Evolutionary conservation across 2,113 vertebrate species (phyloP).

Genomic region (Psittacus erithacus): DNA sequence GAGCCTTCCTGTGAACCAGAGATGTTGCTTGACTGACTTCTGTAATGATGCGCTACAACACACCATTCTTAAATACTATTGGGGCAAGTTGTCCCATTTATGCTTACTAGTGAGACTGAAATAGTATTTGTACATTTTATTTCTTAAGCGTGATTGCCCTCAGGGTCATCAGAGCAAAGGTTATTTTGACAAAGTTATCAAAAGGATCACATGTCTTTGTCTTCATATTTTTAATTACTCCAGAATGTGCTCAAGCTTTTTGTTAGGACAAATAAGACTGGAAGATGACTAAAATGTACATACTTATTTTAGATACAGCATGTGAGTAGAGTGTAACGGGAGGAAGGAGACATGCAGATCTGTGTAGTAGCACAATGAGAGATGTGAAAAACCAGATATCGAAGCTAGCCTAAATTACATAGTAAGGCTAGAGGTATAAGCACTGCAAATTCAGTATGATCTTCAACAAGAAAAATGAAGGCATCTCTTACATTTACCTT

Average conservation of each 20-base stretch:
- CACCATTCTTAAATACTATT: background rate
- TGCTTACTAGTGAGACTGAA: background rate
- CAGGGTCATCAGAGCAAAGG: background rate
- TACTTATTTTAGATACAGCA: background rate
- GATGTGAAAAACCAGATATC: background rate
- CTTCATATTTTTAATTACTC: constrained; percentile 1
- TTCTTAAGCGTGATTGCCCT: background rate
- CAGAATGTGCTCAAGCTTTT: background rate
- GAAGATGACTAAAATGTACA: background rate
- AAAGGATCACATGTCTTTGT: background rate
- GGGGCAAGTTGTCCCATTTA: background rate
- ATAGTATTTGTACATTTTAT: background rate
- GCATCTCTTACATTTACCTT: background rate
- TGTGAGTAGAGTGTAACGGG: background rate
- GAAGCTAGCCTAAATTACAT: background rate
- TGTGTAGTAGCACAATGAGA: background rate
- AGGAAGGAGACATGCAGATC: background rate
- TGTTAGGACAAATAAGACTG: constrained; percentile 18
- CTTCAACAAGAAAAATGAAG: background rate
- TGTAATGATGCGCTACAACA: background rate
- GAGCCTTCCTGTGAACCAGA: background rate
- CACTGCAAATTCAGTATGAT: background rate
- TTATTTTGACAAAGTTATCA: background rate
- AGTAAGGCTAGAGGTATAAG: background rate
- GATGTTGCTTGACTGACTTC: background rate